Percentiles rank a stretch among this genome's conserved stretches.
These are phyloP conservation scores for Drosophila parthenogenetica DNA, from an alignment of 2,888 invertebrate genomes.

Conservation along the genomic window DNA sequence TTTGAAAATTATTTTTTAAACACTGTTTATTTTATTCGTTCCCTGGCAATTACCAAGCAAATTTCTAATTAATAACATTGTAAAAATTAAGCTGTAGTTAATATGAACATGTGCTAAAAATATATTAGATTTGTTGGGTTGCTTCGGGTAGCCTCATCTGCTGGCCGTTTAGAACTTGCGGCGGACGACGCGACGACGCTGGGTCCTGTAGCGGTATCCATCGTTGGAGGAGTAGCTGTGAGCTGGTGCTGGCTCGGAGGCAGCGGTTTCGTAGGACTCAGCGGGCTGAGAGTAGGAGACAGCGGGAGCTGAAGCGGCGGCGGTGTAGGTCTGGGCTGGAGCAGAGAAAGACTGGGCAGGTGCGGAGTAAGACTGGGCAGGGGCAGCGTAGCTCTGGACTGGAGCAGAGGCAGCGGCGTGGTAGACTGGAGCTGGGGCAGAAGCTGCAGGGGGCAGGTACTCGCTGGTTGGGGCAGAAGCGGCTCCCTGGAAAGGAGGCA, in stretches of 20 bases:
- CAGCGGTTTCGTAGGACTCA: slow-evolving; percentile 49
- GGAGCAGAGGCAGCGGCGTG: slow-evolving; percentile 51
- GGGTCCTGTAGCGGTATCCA: slow-evolving; percentile 84
- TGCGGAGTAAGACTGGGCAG: slow-evolving; percentile 51
- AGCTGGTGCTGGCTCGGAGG: slow-evolving; percentile 65
- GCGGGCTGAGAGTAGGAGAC: slow-evolving; percentile 51
- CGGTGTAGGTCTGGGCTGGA: slow-evolving; percentile 49
- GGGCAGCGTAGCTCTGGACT: slow-evolving; percentile 41
- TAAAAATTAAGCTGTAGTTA: slow-evolving; percentile 19
- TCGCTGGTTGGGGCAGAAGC: slow-evolving; percentile 66
- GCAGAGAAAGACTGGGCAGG: slow-evolving; percentile 48
- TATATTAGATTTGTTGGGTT: slow-evolving; percentile 20
- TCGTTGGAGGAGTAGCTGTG: slow-evolving; percentile 80
- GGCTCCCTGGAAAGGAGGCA: slow-evolving; percentile 71
- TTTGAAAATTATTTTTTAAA: slow-evolving; percentile 22
- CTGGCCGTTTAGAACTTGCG: slow-evolving; percentile 65
- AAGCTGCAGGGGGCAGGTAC: slow-evolving; percentile 68
- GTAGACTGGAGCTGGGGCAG: slow-evolving; percentile 62
- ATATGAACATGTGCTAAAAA: slow-evolving; percentile 30
- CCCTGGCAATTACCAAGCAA: slow-evolving; percentile 52
- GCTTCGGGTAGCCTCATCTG: slow-evolving; percentile 52
- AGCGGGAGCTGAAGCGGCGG: slow-evolving; percentile 49
- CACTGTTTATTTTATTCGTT: slow-evolving; percentile 56
- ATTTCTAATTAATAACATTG: slow-evolving; percentile 33
- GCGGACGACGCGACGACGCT: slow-evolving; percentile 78